These are phyloP conservation scores for Engraulis encrasicolus DNA, from an alignment of 2,113 vertebrate species.

Conservation along the genomic window DNA sequence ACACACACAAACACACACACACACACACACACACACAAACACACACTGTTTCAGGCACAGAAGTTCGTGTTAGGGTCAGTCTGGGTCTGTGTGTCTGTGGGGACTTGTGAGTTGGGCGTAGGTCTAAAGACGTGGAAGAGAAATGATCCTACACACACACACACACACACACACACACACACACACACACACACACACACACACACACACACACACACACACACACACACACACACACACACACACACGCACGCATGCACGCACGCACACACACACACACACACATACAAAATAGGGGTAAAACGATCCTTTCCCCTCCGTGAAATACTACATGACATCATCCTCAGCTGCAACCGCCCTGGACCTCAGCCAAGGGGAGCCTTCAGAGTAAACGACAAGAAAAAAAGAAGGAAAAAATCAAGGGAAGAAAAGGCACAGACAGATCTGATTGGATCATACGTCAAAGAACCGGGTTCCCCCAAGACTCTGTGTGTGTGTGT, in stretches of 20 bases:
- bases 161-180: too few species aligned
- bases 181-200: too few species aligned
- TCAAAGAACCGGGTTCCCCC: neutral
- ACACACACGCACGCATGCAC: too few species aligned
- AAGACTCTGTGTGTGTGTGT: too few species aligned
- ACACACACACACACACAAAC: neutral
- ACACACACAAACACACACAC: neutral
- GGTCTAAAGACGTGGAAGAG: conserved; percentile 46
- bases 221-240: too few species aligned
- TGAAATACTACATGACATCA: conserved; percentile 68
- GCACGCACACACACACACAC: too few species aligned
- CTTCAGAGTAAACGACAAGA: neutral
- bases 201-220: too few species aligned
- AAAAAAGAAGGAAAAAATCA: neutral
- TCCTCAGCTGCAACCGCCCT: conserved; percentile 56
- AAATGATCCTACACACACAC: too few species aligned
- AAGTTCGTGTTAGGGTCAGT: conserved; percentile 20
- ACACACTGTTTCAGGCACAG: neutral
- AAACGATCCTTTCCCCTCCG: conserved; percentile 70
- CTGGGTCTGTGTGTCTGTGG: neutral
- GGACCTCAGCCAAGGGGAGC: neutral
- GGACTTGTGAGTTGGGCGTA: conserved; percentile 43
- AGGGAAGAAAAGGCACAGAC: neutral
- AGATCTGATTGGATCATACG: neutral
- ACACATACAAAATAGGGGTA: too few species aligned